Base-by-base conservation (phyloP, 2,113 vertebrate species). In the Paralichthys olivaceus region DNA sequence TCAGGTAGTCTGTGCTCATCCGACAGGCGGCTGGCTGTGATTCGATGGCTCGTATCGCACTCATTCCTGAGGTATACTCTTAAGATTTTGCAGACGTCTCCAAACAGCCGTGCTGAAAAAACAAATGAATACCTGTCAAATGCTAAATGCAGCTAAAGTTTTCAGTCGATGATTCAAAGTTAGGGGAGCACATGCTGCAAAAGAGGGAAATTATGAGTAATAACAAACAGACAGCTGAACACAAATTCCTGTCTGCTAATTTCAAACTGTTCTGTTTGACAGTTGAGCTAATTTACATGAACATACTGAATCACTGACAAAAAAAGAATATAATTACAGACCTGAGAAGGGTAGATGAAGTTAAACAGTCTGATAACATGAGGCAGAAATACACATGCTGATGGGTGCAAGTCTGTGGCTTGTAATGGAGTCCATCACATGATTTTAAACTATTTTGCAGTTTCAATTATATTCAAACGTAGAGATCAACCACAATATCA, bases 1-100 rank as follows among this genome's bases (percentile, higher is more conserved):
- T 69, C 80, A 72, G 74, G 80, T 64, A 47, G 71, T 56, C 66
- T 58, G 68, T 9, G 65, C 72, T 79, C 72, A 71, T 75, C 62
- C 4, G 37, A 71, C 74, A 71, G 65, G 66, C 82, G 68, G 58
- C 76, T 49, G 43, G 54, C 72, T 5, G 23, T 40, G 63, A 84
- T 82, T 82, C 77, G 53, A 75, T 66, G 78, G 9, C 43, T 73
- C 12, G 2, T n/a, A 22, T 53, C 49, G 20, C 49, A 8, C 20
- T 53, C 49, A 47, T 65, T 77, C 61, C 53, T 8, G 15, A 80
- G 51, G 68, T 51, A n/a, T 23, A 32, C 62, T 64, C 62, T 72
- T 26, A 64, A 60, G 47, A 75, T 66, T 80, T 60, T 56, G 65
- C 61, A 32, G 68, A 76, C 34, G 15, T 77, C 65, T 68, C 73